A percentile compares a stretch with the other conserved stretches of the same genome.
Evolutionary conservation across 2,888 invertebrate species (phyloP).

Genomic region (Prosopocoilus inquinatus): DNA sequence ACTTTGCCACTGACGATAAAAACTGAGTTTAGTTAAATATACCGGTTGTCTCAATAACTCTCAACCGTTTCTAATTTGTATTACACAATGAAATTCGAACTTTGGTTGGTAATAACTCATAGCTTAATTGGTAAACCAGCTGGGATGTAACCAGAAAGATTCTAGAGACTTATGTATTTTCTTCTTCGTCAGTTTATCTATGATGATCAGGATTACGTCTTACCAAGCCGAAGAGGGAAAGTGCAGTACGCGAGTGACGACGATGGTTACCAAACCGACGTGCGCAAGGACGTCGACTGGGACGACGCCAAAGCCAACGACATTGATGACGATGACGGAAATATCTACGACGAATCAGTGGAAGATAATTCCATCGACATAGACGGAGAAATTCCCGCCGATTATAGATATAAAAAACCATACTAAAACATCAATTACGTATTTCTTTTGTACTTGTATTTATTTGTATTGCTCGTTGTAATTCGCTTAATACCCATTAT

Average conservation of each 20-base stretch:
- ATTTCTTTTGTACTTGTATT: not conserved
- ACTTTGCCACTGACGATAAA: too few relatives aligned
- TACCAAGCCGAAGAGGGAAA: not conserved
- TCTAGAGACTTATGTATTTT: not conserved
- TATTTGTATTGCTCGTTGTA: not conserved
- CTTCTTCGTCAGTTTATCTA: not conserved
- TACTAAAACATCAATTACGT: not conserved
- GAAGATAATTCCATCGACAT: not conserved
- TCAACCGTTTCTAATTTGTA: too few relatives aligned
- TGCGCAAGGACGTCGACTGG: not conserved
- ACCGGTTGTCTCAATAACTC: too few relatives aligned
- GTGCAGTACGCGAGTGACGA: not conserved
- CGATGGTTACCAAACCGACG: not conserved
- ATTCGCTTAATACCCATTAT: not conserved
- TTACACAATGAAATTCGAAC: too few relatives aligned
- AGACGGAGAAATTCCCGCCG: not conserved
- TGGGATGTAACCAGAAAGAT: too few relatives aligned
- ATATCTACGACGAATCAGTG: not conserved
- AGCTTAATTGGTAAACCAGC: too few relatives aligned
- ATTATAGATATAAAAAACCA: not conserved
- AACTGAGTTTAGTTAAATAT: too few relatives aligned
- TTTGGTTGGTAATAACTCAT: too few relatives aligned
- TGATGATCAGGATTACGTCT: constrained; percentile 1
- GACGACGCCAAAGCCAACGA: not conserved
- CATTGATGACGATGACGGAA: not conserved